Evolutionary conservation across 1,140 invertebrate species (phyloP), one percentile per base, ranked within the genome.

Genomic region (Trichonephila clavipes): DNA sequence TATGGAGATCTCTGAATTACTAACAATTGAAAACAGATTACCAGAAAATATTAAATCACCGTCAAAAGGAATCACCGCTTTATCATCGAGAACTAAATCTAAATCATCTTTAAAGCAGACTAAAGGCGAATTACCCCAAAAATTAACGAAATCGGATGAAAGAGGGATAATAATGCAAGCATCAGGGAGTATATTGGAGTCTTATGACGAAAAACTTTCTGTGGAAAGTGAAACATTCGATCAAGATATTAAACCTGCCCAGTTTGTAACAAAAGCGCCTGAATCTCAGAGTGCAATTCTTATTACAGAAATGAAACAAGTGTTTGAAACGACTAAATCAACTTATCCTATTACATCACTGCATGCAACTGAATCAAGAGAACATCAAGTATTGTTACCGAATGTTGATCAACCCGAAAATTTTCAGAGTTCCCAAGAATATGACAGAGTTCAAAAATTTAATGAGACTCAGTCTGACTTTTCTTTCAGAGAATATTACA

Each of bases 401-500:
- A 64, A 64, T 64, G 6, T 64, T 19, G 16, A 18, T 64, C 14
- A 77, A 40, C 28, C 72, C 34, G 28, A 77, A 77, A 77, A 40
- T 85, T 51, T 85, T 7, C 44, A 51, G 6, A 14, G 51, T 58
- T 1, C 19, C n/a, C 0, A 16, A 0, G n/a, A 85, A 85, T 24
- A 58, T n/a, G 51, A 58, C 21, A 24, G 14, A 24, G n/a, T 24
- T 24, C 51, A 87, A 28, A 64, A 61, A 2, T 87, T 64, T 87
- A 62, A 18, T 34, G 28, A 40, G 40, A 64, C 85, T 28, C 85
- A 62, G 21, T 61, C 85, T 87, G 85, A 58, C 62, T 58, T 87
- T 87, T 64, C 64, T n/a, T 64, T 88, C 34, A 66, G 51, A 44
- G 87, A 88, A n/a, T 69, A 40, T 51, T 88, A 58, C 40, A 88